Evolutionary conservation across 37 sponge, comb jelly and placozoan genomes (phyloP).

Genomic region (Haliclona indistincta): DNA sequence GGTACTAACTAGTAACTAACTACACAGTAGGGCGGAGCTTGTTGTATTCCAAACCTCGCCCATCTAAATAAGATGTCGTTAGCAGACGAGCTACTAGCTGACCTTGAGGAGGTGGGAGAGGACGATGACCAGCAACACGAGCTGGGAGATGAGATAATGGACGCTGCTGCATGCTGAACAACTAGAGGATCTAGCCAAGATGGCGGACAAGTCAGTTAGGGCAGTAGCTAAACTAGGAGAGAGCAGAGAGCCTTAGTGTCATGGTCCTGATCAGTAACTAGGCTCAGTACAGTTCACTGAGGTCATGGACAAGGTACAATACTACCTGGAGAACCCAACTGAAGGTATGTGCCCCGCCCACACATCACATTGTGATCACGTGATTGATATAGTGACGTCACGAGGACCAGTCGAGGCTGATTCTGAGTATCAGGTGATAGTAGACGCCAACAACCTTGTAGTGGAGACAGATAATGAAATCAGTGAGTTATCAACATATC

Average conservation of each 20-base stretch:
- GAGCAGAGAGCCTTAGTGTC: too few relatives aligned
- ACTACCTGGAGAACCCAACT: neutral
- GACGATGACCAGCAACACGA: constrained; percentile 54
- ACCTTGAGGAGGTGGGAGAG: constrained; percentile 85
- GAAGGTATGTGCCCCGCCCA: too few relatives aligned
- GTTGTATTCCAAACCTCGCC: too few relatives aligned
- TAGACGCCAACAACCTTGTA: constrained; percentile 87
- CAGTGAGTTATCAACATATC: constrained; percentile 54
- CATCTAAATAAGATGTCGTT: constrained; percentile 96
- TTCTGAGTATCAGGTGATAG: constrained; percentile 95
- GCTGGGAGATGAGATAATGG: constrained; percentile 52
- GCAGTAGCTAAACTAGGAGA: too few relatives aligned
- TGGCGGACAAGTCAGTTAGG: constrained; percentile 41
- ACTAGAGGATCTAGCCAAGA: constrained; percentile 24
- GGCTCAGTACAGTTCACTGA: too few relatives aligned
- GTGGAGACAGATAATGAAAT: constrained; percentile 98
- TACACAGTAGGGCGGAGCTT: too few relatives aligned
- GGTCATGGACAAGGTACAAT: too few relatives aligned
- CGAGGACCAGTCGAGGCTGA: constrained; percentile 92
- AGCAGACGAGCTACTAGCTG: constrained; percentile 97
- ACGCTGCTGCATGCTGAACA: constrained; percentile 42
- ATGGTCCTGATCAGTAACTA: too few relatives aligned
- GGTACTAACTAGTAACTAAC: too few relatives aligned
- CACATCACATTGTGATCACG: too few relatives aligned
- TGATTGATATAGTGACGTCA: constrained; percentile 44